phyloP scores from a whole-genome alignment of 2,113 vertebrate genomes.

The Crypturellus undulatus region DNA sequence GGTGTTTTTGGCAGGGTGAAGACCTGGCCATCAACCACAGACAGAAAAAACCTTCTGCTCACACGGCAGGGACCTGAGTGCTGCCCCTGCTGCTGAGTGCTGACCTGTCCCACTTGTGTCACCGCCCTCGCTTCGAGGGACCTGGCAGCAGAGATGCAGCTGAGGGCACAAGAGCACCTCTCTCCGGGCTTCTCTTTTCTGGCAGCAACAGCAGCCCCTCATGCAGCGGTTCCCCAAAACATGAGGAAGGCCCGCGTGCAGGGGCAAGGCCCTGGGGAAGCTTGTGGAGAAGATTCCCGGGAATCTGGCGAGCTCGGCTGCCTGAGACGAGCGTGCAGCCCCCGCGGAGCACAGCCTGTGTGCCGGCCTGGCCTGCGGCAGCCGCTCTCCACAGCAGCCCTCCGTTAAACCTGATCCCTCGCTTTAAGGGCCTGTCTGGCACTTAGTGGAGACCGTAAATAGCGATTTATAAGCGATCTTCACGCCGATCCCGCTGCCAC shows the following conservation, averaged over 20 bases:
- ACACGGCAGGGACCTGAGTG: neutral
- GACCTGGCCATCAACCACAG: accelerated
- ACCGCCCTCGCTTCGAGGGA: neutral
- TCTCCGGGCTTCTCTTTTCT: neutral
- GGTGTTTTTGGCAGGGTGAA: neutral
- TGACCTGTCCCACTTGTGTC: neutral
- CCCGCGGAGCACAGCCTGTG: neutral
- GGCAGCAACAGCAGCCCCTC: neutral
- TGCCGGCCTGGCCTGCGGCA: neutral
- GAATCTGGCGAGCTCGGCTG: accelerated
- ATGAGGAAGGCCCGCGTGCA: too few relatives aligned
- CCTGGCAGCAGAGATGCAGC: neutral
- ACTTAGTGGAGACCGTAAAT: slow-evolving; percentile 71
- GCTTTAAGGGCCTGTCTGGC: slow-evolving; percentile 67
- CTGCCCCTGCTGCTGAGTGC: accelerated
- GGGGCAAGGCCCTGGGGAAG: neutral
- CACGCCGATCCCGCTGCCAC: slow-evolving; percentile 51
- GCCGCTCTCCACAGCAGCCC: neutral
- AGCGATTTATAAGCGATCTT: slow-evolving; percentile 69
- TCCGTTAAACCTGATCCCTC: slow-evolving; percentile 71
- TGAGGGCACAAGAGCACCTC: neutral
- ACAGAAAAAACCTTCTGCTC: neutral
- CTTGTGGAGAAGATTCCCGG: neutral
- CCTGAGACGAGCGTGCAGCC: neutral
- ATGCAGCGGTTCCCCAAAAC: neutral